These are phyloP conservation scores for Eupeodes latifasciatus DNA, from an alignment of 2,888 invertebrate genomes.

Conservation along the genomic window DNA sequence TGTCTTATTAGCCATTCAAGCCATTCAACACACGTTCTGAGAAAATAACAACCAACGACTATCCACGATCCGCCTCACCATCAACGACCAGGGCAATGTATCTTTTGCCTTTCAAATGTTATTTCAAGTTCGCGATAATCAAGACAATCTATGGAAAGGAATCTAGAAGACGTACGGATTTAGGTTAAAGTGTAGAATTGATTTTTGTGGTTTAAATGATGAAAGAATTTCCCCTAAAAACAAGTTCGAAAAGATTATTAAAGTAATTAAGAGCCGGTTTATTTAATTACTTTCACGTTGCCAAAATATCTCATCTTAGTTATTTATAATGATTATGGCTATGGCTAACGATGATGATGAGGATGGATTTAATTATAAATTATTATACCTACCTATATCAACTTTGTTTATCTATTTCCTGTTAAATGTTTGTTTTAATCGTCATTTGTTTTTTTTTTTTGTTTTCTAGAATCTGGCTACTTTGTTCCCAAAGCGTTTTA, in stretches of 20 bases:
- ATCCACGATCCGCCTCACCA: too few relatives aligned
- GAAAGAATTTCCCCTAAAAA: slow-evolving; percentile 19
- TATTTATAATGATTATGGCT: slow-evolving; percentile 21
- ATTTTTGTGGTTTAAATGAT: not conserved
- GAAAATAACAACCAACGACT: slow-evolving; percentile 15
- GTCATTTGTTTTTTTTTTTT: slow-evolving; percentile 17
- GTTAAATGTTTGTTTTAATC: not conserved
- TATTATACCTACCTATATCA: not conserved
- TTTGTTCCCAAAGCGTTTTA: slow-evolving; percentile 81
- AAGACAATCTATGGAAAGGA: not conserved
- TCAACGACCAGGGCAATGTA: not conserved
- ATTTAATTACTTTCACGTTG: slow-evolving; percentile 19
- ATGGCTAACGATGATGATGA: too few relatives aligned
- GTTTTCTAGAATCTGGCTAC: slow-evolving; percentile 79
- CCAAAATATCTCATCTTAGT: slow-evolving; percentile 21
- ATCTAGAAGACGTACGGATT: slow-evolving; percentile 1
- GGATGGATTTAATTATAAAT: slow-evolving; percentile 23
- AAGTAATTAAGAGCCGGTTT: slow-evolving; percentile 6
- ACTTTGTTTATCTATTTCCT: slow-evolving; percentile 28
- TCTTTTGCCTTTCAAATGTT: slow-evolving; percentile 5
- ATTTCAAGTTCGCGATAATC: slow-evolving; percentile 4
- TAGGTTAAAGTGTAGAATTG: not conserved
- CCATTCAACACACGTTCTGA: slow-evolving; percentile 26
- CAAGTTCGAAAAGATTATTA: not conserved
- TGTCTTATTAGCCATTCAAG: slow-evolving; percentile 61